Conservation (phyloP, 2,797 vertebrate species). For the Sebastes baramenuke region DNA sequence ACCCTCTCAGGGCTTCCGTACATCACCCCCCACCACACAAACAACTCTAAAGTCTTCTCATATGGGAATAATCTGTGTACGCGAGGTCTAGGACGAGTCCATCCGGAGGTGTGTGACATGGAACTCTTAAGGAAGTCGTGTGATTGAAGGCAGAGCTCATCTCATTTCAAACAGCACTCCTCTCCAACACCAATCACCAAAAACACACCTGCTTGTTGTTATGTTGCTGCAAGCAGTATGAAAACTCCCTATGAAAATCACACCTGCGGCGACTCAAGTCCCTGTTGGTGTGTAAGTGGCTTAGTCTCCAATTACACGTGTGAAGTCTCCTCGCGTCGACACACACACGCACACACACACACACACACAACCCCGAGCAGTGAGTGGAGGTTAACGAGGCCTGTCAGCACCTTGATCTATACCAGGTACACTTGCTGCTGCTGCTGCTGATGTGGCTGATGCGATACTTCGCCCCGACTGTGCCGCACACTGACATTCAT, state of each 20-base stretch:
- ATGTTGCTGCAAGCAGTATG: conserved; percentile 12
- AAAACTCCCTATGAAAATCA: conserved; percentile 45
- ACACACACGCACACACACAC: conserved; percentile 9
- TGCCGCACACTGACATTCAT: conserved; percentile 57
- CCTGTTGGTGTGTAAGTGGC: conserved; percentile 39
- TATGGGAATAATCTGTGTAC: not conserved
- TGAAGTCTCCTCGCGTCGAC: conserved; percentile 44
- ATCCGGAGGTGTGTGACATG: not conserved
- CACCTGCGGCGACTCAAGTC: conserved; percentile 28
- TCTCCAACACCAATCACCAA: conserved; percentile 25
- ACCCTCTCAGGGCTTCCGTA: not conserved
- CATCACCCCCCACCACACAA: not conserved
- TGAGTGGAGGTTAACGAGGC: conserved; percentile 59
- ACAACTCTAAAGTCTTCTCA: not conserved
- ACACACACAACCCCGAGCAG: conserved; percentile 3
- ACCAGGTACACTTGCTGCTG: conserved; percentile 40
- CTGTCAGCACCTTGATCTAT: conserved; percentile 54
- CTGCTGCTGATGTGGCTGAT: conserved; percentile 36
- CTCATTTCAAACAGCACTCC: conserved; percentile 26
- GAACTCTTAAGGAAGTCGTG: not conserved
- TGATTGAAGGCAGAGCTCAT: conserved; percentile 11
- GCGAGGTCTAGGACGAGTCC: not conserved
- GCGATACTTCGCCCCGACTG: conserved; percentile 32
- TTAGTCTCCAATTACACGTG: conserved; percentile 74
- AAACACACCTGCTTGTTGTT: conserved; percentile 49